These are phyloP conservation scores for Mustela nigripes DNA, from an alignment of 2,113 vertebrate species.

Conservation along the genomic window DNA sequence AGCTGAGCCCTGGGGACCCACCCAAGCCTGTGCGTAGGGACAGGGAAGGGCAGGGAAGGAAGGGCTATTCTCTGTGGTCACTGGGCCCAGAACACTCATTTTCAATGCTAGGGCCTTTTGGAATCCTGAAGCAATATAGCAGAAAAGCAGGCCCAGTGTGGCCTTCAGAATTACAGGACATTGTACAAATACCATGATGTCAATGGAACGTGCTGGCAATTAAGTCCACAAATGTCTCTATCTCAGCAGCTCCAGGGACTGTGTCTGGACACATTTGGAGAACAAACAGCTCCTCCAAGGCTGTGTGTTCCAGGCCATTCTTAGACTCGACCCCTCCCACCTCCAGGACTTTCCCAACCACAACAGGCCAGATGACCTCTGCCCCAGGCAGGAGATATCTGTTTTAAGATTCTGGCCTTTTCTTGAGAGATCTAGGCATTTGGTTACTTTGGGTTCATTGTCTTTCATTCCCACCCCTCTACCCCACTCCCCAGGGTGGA, in stretches of 20 bases:
- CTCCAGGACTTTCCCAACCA: not conserved
- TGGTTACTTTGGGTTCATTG: constrained; percentile 4
- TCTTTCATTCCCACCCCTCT: not conserved
- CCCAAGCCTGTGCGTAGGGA: too few relatives aligned
- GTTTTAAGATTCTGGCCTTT: not conserved
- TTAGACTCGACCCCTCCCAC: not conserved
- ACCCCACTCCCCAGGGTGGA: not conserved
- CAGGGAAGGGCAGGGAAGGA: not conserved
- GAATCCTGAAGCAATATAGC: not conserved
- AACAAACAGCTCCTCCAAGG: not conserved
- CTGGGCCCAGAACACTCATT: not conserved
- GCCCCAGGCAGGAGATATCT: not conserved
- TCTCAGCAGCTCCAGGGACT: not conserved
- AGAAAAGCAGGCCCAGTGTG: not conserved
- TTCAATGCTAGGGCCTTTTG: not conserved
- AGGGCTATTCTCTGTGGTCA: not conserved
- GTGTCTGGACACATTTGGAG: not conserved
- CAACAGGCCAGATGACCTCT: not conserved
- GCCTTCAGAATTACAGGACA: not conserved
- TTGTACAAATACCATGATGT: not conserved
- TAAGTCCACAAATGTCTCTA: not conserved
- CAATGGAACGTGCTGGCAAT: not conserved
- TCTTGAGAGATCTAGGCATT: not conserved
- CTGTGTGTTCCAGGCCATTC: not conserved
- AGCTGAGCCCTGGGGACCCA: not conserved